phyloP scores from a whole-genome alignment of 2,797 vertebrate genomes.

The Leptatherina wallacei region DNA sequence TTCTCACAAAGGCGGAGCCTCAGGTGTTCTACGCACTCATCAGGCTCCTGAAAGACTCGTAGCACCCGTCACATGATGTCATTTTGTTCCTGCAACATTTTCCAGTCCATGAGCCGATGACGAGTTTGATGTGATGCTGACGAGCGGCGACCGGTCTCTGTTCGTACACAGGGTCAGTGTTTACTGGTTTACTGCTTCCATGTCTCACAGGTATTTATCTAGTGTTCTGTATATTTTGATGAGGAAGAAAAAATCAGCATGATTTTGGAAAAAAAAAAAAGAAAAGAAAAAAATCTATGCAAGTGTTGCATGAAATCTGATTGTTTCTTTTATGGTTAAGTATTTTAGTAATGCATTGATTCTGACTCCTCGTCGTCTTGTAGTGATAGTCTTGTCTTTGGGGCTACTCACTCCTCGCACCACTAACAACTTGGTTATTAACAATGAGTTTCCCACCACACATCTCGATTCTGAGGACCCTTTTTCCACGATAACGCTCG shows the following conservation, averaged over 20 bases:
- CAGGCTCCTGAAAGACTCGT: conserved; percentile 65
- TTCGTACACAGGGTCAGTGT: conserved; percentile 41
- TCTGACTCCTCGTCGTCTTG: conserved; percentile 78
- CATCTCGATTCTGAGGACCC: conserved; percentile 34
- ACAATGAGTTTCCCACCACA: conserved; percentile 56
- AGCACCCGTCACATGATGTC: conserved; percentile 69
- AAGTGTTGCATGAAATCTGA: conserved; percentile 88
- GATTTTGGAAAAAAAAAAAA: conserved; percentile 67
- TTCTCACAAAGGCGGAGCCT: conserved; percentile 64
- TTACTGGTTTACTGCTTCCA: conserved; percentile 74
- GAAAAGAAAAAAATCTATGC: conserved; percentile 82
- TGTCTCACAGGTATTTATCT: conserved; percentile 81
- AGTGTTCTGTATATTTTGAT: conserved; percentile 84
- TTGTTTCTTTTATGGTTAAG: conserved; percentile 82
- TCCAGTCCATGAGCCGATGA: conserved; percentile 47
- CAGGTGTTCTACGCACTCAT: conserved; percentile 61
- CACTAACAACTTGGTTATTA: conserved; percentile 47
- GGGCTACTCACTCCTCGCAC: conserved; percentile 74
- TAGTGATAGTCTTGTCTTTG: conserved; percentile 81
- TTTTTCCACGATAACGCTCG: conserved; percentile 28
- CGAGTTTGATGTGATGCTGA: conserved; percentile 37
- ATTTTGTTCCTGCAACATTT: conserved; percentile 52
- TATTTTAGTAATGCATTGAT: conserved; percentile 83
- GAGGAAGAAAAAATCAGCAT: conserved; percentile 80
- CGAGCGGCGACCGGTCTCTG: conserved; percentile 30